A percentile compares a stretch with the other conserved stretches of the same genome.
phyloP scores from a whole-genome alignment of 2,113 vertebrate genomes.

The Pandion haliaetus region DNA sequence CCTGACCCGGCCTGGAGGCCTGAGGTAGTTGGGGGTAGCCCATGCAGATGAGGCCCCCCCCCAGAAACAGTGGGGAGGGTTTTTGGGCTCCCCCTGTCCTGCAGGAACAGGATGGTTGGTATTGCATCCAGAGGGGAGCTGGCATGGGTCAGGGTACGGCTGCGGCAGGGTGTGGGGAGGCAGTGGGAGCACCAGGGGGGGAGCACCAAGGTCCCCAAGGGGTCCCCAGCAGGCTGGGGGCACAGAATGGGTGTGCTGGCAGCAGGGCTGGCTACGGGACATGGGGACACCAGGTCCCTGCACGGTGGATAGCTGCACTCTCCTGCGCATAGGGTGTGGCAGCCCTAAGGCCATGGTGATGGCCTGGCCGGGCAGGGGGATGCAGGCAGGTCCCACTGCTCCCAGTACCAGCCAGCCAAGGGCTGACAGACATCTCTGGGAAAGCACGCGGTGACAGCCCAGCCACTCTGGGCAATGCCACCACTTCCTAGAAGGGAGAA shows the following conservation, averaged over 20 bases:
- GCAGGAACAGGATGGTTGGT: neutral
- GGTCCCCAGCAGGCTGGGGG: neutral
- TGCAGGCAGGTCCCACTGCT: neutral
- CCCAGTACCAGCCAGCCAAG: neutral
- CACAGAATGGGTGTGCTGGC: fast-evolving
- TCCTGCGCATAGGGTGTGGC: neutral
- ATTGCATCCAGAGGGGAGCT: neutral
- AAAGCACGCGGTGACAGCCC: neutral
- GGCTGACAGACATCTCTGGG: fast-evolving
- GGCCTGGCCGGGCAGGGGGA: neutral
- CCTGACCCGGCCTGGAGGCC: constrained; percentile 48
- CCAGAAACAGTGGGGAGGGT: neutral
- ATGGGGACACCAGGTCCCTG: fast-evolving
- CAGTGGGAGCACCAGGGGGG: neutral
- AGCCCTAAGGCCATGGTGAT: neutral
- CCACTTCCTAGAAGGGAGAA: neutral
- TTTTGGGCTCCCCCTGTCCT: neutral
- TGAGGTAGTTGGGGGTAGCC: constrained; percentile 75
- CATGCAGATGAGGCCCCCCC: neutral
- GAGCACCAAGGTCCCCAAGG: no score
- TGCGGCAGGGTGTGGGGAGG: fast-evolving
- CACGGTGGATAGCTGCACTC: fast-evolving
- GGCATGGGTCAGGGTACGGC: fast-evolving
- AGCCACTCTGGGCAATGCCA: neutral
- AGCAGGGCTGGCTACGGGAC: neutral